Evolutionary conservation across 2,888 invertebrate genomes (phyloP).

Genomic region (Agrochola lychnidis): DNA sequence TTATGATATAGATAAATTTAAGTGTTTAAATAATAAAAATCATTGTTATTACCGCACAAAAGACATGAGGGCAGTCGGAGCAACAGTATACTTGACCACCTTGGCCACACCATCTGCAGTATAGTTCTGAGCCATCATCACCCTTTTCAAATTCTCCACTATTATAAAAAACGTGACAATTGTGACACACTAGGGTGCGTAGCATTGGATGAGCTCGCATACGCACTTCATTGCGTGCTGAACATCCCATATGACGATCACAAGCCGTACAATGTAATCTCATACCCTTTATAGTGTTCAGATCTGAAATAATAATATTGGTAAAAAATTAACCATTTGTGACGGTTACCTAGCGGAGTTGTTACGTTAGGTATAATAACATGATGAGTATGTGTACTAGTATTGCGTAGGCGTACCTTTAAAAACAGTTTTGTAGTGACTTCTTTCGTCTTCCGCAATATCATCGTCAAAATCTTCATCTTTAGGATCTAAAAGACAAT

Average conservation of each 20-base stretch:
- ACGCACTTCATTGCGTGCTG: constrained; percentile 91
- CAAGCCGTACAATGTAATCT: constrained; percentile 94
- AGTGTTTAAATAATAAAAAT: background rate
- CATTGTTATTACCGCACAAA: constrained; percentile 91
- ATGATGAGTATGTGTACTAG: background rate
- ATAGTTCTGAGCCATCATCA: constrained; percentile 95
- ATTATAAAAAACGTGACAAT: constrained; percentile 94
- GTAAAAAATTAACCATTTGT: background rate
- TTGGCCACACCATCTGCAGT: constrained; percentile 96
- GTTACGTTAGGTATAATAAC: background rate
- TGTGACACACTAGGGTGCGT: constrained; percentile 93
- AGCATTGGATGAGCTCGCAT: constrained; percentile 94
- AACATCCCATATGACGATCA: constrained; percentile 94
- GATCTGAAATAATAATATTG: constrained; percentile 83
- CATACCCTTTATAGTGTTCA: constrained; percentile 90
- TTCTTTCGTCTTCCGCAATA: constrained; percentile 88
- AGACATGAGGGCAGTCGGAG: constrained; percentile 93
- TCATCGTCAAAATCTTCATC: constrained; percentile 89
- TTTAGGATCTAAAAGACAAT: constrained; percentile 79
- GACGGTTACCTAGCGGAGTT: background rate
- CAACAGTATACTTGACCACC: constrained; percentile 95
- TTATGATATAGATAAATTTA: background rate
- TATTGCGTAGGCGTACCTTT: constrained; percentile 78
- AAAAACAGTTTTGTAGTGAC: constrained; percentile 88
- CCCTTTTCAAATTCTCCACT: constrained; percentile 96